Base-by-base conservation (phyloP, 2,888 invertebrate genomes). In the Aphrophora alni region DNA sequence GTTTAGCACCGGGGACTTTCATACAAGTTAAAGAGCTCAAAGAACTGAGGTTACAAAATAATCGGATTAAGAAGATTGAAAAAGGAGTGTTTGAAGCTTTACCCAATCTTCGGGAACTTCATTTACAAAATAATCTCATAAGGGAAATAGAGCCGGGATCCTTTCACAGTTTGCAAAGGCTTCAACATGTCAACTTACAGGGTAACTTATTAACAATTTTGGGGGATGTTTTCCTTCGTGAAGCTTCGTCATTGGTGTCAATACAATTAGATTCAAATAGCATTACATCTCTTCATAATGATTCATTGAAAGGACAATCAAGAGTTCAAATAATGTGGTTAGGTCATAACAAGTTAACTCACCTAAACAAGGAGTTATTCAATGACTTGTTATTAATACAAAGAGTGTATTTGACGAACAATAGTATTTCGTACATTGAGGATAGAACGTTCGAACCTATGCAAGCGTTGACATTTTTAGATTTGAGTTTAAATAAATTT, bases 131-230 rank as follows among this genome's bases (percentile, higher is more conserved):
- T 88, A 97, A 97, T 88, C 89, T 91, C 73, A 95, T 97, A 84
- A 93, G 93, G 81, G 92, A 91, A 80, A 95, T 97, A 87, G 95
- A 95, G 83, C 93, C 94, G 7, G 95, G 95, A 77, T 94, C 95
- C 24, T 94, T 97, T 87, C 92, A 93, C 33, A 93, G 93, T 0
- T 89, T 96, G 71, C 92, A 91, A 86, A 94, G 91, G 86, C 90
- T 98, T 81, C 95, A 95, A 86, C 96, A 96, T 87, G 93, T 97
- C 81, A 96, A 97, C 89, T 90, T 97, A 83, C 95, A 96, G 87
- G 94, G 95, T 77, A 97, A 97, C 88, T 91, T 92, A 51, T 89
- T 97, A 70, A 91, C 93, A 0, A 92, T 93, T 38, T 90, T 97
- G 24, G 95, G 94, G 44, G 95, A 96, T 86, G 93, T 96, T 70